Percentiles rank a stretch among this genome's conserved stretches.
Conservation (phyloP, 2,888 invertebrate species). For the Galeruca laticollis region DNA sequence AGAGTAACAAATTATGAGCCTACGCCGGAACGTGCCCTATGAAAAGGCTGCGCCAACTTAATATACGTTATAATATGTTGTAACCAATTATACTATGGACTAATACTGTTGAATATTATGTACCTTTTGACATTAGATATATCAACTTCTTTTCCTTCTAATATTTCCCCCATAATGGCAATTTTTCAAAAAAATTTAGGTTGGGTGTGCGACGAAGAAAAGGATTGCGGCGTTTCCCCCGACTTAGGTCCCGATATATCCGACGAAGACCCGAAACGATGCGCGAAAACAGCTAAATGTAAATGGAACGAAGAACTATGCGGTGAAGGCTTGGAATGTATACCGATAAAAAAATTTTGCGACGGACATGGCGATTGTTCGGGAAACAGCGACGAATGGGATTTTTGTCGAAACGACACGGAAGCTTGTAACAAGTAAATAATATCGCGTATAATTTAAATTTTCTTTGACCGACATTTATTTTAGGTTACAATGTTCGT, state of each 20-base stretch:
- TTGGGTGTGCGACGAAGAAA: constrained; percentile 55
- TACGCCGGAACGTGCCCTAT: too few relatives aligned
- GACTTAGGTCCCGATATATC: constrained; percentile 70
- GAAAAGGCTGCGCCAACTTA: too few relatives aligned
- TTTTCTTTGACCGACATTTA: not conserved
- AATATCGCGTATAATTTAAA: not conserved
- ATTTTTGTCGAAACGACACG: constrained; percentile 71
- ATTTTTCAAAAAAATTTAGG: too few relatives aligned
- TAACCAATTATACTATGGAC: too few relatives aligned
- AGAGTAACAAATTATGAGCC: too few relatives aligned
- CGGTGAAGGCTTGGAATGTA: constrained; percentile 72
- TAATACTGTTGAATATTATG: too few relatives aligned
- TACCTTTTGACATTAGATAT: too few relatives aligned
- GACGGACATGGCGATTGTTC: constrained; percentile 76
- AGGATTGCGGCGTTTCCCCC: constrained; percentile 62
- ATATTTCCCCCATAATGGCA: too few relatives aligned
- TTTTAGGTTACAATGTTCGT: constrained; percentile 59
- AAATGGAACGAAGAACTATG: constrained; percentile 78
- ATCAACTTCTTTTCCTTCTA: too few relatives aligned
- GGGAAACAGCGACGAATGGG: constrained; percentile 80
- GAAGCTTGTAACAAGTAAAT: constrained; percentile 55
- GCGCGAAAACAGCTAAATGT: constrained; percentile 75
- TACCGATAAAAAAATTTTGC: constrained; percentile 75
- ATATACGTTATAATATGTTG: too few relatives aligned
- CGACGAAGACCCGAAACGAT: constrained; percentile 77